phyloP scores from a whole-genome alignment of 2,888 invertebrate genomes.

The Ennomos erosarius region DNA sequence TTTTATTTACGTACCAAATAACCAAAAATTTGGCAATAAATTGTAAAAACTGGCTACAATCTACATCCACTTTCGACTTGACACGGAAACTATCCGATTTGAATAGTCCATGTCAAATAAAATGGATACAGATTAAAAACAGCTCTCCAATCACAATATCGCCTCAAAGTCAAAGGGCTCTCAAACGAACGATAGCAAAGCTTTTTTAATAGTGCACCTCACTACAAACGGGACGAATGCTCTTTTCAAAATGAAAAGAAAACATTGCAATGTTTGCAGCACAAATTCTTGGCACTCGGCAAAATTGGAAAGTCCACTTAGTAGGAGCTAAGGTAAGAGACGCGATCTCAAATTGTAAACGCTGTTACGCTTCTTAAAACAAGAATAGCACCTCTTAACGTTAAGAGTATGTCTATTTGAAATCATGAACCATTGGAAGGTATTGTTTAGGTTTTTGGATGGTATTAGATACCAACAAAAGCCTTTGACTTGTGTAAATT shows the following conservation, averaged over 20 bases:
- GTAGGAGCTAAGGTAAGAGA: conserved; percentile 68
- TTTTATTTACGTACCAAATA: too few species aligned
- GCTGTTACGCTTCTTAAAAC: conserved; percentile 66
- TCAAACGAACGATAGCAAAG: conserved; percentile 37
- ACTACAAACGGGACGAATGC: conserved; percentile 54
- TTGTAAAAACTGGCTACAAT: too few species aligned
- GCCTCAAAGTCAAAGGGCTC: conserved; percentile 14
- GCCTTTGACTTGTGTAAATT: too few species aligned
- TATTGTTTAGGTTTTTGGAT: conserved; percentile 8
- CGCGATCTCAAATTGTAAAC: conserved; percentile 74
- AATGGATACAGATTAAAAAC: conserved; percentile 4
- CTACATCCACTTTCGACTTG: too few species aligned
- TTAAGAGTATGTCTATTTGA: conserved; percentile 23
- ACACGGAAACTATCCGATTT: too few species aligned
- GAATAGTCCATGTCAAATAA: neutral
- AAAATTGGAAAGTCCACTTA: conserved; percentile 80
- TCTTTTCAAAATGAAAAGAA: conserved; percentile 77
- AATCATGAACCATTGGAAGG: conserved; percentile 1
- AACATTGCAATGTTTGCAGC: conserved; percentile 66
- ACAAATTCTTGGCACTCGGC: conserved; percentile 75
- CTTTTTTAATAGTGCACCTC: conserved; percentile 43
- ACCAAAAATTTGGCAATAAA: too few species aligned
- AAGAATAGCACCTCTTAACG: conserved; percentile 52
- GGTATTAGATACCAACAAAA: too few species aligned
- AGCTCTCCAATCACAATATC: conserved; percentile 33